These are phyloP conservation scores for Ditylenchus dipsaci DNA, from an alignment of 1,140 invertebrate species.

Conservation along the genomic window DNA sequence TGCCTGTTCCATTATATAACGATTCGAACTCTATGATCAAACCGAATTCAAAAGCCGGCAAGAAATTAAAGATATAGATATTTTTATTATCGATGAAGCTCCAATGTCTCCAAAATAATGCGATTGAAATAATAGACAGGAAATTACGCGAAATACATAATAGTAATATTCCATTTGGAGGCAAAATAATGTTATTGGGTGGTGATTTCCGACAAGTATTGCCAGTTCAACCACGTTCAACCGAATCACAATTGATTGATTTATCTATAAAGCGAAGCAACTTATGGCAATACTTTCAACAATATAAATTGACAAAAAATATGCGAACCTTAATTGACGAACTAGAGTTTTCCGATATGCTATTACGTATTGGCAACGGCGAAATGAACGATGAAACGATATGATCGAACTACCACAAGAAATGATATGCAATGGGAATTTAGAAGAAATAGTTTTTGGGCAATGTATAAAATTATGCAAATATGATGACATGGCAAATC, in stretches of 20 bases:
- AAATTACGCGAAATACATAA: slow-evolving; percentile 12
- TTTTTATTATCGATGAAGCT: slow-evolving; percentile 26
- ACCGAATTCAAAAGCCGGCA: too few relatives aligned
- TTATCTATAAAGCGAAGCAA: slow-evolving; percentile 36
- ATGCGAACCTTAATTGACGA: not conserved
- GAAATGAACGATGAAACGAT: not conserved
- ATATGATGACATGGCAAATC: not conserved
- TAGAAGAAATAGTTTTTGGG: not conserved
- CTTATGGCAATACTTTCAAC: slow-evolving; percentile 35
- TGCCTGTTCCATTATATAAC: too few relatives aligned
- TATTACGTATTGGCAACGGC: not conserved
- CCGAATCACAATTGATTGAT: slow-evolving; percentile 19
- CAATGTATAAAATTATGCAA: not conserved
- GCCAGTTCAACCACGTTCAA: slow-evolving; percentile 25
- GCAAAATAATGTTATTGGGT: slow-evolving; percentile 23
- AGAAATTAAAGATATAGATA: too few relatives aligned
- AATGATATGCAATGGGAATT: not conserved
- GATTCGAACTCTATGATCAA: too few relatives aligned
- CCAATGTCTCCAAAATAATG: slow-evolving; percentile 5
- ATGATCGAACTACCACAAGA: not conserved
- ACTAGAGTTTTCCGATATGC: not conserved
- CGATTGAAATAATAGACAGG: slow-evolving; percentile 14
- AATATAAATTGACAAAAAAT: not conserved
- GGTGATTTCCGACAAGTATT: slow-evolving; percentile 32
- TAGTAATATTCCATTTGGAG: slow-evolving; percentile 20